Base-by-base conservation (phyloP, 2,113 vertebrate species). In the Globicephala melas region DNA sequence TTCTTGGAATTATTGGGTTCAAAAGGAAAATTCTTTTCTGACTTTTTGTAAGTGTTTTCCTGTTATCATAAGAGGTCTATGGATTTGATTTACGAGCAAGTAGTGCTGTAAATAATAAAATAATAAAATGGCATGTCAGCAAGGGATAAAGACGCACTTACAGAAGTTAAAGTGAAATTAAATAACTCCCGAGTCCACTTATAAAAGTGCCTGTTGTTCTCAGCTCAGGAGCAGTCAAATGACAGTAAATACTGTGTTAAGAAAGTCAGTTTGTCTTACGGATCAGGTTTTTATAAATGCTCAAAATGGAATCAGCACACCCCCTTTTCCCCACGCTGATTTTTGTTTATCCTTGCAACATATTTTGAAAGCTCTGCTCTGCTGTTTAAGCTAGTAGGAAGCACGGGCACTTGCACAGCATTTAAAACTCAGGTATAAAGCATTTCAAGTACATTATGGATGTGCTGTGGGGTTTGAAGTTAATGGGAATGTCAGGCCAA, bases 271-370 rank as follows among this genome's bases (percentile, higher is more conserved):
- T 93, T 83, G 62, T 81, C 83, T 92, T 82, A 38, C n/a, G 92
- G 68, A 87, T 79, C 81, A 44, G 15, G 33, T 81, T 94, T 50
- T 81, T 90, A 89, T 41, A 33, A 92, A 84, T n/a, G 44, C 65
- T 84, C 97, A 80, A 97, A 97, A 85, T 84, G 67, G 60, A 94
- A 97, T n/a, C 18, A 31, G 77, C 74, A 58, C 18, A 87, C 62
- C 84, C 82, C 44, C 84, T 77, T 33, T 92, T 87, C 47, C 23
- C 31, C 96, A 74, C 6, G 33, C 41, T 4, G 79, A 84, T 20
- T 98, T 86, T 68, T 95, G 76, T 97, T 96, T 97, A 95, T 95
- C 33, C 55, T 96, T 97, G 94, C 93, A 97, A 77, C 62, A n/a
- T 74, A 94, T 87, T 91, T 96, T 97, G 95, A 97, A 89, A 58